Base-by-base conservation (phyloP, 2,113 vertebrate species). In the Galbula dea region DNA sequence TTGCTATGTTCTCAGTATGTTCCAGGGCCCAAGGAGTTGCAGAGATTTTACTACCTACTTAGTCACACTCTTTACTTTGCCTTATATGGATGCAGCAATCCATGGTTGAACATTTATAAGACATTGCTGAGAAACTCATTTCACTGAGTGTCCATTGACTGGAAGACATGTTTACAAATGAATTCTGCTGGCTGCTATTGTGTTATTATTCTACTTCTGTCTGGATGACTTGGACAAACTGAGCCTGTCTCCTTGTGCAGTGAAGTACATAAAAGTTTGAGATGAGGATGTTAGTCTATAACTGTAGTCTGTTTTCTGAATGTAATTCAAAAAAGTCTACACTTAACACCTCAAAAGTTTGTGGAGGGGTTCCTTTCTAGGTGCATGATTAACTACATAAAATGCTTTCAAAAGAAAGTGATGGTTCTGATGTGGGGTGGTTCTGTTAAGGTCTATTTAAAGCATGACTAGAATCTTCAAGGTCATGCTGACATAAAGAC, bases 101-200 rank as follows among this genome's bases (percentile, higher is more conserved):
- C 2, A 2, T 75, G 41, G 29, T 73, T 92, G 81, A 94, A 84
- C 45, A 17, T 81, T 88, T 77, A 32, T 67, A 18, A 65, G 58
- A 32, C 49, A 55, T 66, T 81, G 24, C 73, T 76, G 83, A 78
- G 88, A 88, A 92, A 61, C 45, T 13, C 17, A 0, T 92, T 94
- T 80, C 36, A 39, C 37, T 49, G 69, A 71, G 48, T 90, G 73
- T 57, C 69, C 32, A 16, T 68, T 94, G 90, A 84, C 32, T 72
- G 65, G 66, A 83, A 86, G 85, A 86, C 18, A 11, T 86, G 62
- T 94, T 95, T 89, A 91, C 78, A 65, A 66, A 76, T 52, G 58
- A 91, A 34, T 32, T 88, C 23, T 36, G 29, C 63, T 92, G 82
- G n/a, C 93, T 93, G 63, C 45, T 72, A 21, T 58, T 61, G 22